These are phyloP conservation scores for Stichopus horrens DNA, from an alignment of 53 echinoderm and acorn worm genomes.

Conservation along the genomic window DNA sequence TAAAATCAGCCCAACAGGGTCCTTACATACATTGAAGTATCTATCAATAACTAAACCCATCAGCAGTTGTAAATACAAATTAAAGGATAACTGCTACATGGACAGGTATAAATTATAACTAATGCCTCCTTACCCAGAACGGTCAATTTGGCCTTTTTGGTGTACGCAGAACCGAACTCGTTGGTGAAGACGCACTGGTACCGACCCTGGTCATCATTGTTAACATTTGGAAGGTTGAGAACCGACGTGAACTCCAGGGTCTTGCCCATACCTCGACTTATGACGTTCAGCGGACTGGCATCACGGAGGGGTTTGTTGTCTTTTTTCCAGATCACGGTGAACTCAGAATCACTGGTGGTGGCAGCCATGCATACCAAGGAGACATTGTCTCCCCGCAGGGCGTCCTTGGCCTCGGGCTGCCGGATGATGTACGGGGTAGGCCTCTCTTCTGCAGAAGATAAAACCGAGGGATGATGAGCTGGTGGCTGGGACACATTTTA, in stretches of 20 bases:
- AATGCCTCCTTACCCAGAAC: slow-evolving; percentile 68
- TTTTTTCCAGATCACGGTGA: slow-evolving; percentile 88
- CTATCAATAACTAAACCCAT: too few species aligned
- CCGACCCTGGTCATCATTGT: slow-evolving; percentile 74
- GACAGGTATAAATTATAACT: background rate
- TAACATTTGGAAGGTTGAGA: slow-evolving; percentile 68
- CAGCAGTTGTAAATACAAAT: too few species aligned
- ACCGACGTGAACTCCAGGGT: slow-evolving; percentile 70
- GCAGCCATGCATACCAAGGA: slow-evolving; percentile 79
- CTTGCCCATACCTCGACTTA: slow-evolving; percentile 57
- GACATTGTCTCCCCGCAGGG: slow-evolving; percentile 80
- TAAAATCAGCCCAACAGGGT: too few species aligned
- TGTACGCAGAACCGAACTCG: slow-evolving; percentile 80
- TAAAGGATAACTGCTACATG: too few species aligned
- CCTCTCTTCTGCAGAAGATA: slow-evolving; percentile 61
- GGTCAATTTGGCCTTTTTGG: slow-evolving; percentile 80
- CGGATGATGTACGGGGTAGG: slow-evolving; percentile 82
- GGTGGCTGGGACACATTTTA: background rate
- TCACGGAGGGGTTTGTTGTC: slow-evolving; percentile 64
- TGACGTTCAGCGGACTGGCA: slow-evolving; percentile 54
- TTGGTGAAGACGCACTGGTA: slow-evolving; percentile 93
- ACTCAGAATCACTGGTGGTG: slow-evolving; percentile 72
- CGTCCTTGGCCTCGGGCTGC: slow-evolving; percentile 74
- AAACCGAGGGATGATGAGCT: background rate
- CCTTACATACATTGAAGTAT: too few species aligned